phyloP scores from a whole-genome alignment of 2,888 invertebrate genomes.

The Eucera pruinosa region DNA sequence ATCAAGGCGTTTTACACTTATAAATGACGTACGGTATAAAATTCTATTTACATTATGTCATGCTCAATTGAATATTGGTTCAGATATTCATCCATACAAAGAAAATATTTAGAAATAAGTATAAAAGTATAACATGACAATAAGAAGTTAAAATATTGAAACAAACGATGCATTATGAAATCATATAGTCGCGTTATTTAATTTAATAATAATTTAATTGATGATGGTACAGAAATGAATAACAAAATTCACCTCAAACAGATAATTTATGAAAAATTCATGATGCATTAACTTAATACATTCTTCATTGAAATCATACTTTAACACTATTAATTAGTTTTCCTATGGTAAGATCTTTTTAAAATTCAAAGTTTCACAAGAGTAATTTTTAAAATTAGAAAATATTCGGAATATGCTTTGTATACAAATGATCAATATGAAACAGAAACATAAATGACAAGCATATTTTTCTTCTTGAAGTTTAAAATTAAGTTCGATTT shows the following conservation, averaged over 20 bases:
- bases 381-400: not conserved
- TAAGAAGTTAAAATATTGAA: conserved; percentile 32
- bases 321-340: conserved; percentile 7
- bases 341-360: too few species aligned
- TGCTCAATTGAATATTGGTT: conserved; percentile 56
- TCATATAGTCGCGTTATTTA: conserved; percentile 16
- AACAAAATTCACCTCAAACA: conserved; percentile 15
- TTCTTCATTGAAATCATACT: conserved; percentile 23
- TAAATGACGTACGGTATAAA: conserved; percentile 59
- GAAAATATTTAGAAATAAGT: conserved; percentile 31
- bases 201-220: conserved; percentile 35
- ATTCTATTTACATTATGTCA: conserved; percentile 30
- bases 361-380: not conserved
- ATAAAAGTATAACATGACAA: conserved; percentile 50
- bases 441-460: too few species aligned
- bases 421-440: conserved; percentile 10
- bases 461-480: conserved; percentile 4
- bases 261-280: conserved; percentile 44
- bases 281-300: conserved; percentile 31
- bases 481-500: conserved; percentile 16
- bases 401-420: conserved; percentile 2
- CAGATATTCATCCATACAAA: conserved; percentile 32
- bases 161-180: conserved; percentile 7
- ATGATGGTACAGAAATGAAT: conserved; percentile 19
- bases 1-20: conserved; percentile 81